Evolutionary conservation across 2,113 vertebrate species (phyloP), one percentile per base, ranked within the genome.

Genomic region (Noturus placidus): DNA sequence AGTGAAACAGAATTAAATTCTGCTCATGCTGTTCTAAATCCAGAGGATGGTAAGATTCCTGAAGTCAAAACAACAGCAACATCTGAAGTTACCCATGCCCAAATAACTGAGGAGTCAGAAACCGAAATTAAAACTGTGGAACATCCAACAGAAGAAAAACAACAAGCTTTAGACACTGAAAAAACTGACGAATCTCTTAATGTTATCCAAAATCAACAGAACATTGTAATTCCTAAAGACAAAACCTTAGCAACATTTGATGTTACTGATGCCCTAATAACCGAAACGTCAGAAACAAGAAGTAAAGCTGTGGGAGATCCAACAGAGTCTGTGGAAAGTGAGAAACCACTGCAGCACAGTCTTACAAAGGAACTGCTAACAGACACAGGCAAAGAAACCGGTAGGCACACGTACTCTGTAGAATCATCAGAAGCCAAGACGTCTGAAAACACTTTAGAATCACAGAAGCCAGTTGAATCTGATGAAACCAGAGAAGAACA

Each of bases 71-170:
- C 56, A 33, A 35, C 56, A n/a, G 22, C 79, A 50, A 52, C 22
- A 70, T n/a, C 3, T 85, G 81, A 80, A 33, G 35, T n/a, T 81
- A 7, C 6, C 3, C 57, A 33, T 69, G 10, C 22, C 35, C 20
- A 88, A 87, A 86, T 67, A 22, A 82, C 9, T 13, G 61, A 72
- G 61, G 83, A 35, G 27, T n/a, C 19, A n/a, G 72, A 56, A 77
- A 52, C 46, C 35, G 10, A 72, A 42, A 69, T 35, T 5, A 63
- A 90, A 67, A 9, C 38, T 61, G 9, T 77, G 38, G 50, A 30
- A 33, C 33, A 74, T 11, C 69, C 69, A 84, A 19, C 46, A 38
- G 30, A 85, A 33, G 56, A 87, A 83, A 42, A 70, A 59, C 79
- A 89, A 89, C 33, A 61, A 74, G 8, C 19, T 15, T 35, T 54